Conservation (phyloP, 2,113 vertebrate species). For the cattle (Bos taurus) region DNA sequence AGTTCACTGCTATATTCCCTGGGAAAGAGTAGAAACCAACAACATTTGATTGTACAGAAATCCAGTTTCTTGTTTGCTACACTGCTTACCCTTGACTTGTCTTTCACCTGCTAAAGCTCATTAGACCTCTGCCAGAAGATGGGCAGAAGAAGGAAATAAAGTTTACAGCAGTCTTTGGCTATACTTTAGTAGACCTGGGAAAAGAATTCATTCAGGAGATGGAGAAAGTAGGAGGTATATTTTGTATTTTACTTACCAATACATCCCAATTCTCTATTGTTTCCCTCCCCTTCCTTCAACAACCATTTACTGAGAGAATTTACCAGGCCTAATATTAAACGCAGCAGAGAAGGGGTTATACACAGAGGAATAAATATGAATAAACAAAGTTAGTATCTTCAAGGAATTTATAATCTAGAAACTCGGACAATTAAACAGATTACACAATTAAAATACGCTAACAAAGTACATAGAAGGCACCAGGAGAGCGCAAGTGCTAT, state of each 20-base stretch:
- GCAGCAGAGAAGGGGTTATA: background rate
- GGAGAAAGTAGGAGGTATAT: background rate
- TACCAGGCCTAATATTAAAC: background rate
- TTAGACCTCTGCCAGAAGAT: background rate
- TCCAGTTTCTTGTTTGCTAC: background rate
- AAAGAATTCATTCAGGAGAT: background rate
- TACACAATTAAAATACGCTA: background rate
- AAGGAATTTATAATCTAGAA: slow-evolving; percentile 2
- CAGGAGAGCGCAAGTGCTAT: background rate
- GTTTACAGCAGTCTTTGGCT: background rate
- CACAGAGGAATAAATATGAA: background rate
- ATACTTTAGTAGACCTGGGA: background rate
- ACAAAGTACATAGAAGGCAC: background rate
- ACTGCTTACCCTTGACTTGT: background rate
- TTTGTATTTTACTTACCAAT: slow-evolving; percentile 6
- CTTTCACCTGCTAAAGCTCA: background rate
- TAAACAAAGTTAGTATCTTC: background rate
- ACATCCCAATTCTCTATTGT: background rate
- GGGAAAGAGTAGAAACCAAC: background rate
- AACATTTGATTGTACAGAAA: background rate
- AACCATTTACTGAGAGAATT: background rate
- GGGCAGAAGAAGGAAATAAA: background rate
- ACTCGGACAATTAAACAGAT: background rate
- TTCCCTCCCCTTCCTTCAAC: background rate
- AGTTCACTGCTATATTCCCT: background rate